Evolutionary conservation across 2,888 invertebrate species (phyloP), one percentile per base, ranked within the genome.

Genomic region (Drosophila peninsularis): DNA sequence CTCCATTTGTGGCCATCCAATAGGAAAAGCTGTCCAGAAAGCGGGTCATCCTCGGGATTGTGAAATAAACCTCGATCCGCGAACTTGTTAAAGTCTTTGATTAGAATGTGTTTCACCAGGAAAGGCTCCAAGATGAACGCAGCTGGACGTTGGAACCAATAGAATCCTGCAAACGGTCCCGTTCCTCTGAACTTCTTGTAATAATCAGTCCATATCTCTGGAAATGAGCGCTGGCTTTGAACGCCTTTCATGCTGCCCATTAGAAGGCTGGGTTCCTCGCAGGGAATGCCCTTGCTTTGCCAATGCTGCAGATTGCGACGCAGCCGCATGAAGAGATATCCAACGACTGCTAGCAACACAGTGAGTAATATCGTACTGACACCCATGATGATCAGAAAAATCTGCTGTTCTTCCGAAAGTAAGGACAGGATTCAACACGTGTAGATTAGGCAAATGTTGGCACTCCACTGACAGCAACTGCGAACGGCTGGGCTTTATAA

Each of bases 1-100:
- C 89, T 92, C 94, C 94, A 94, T 32, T 76, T 87, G 5, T 78
- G 78, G 0, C 93, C 93, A 24, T 91, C 91, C 36, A 92, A 64
- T 5, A 89, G 47, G 52, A 92, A 90, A 2, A 93, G 66, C 61
- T 92, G 90, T 0, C 83, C 92, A 0, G 91, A 74, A 3, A 93
- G 58, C 0, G 93, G 93, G 68, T 93, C 93, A 55, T 90, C 87
- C 7, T 90, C 80, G 11, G 90, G 88, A 52, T 93, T 91, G n/a
- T 75, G 55, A 21, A 73, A 90, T 17, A 91, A 67, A 0, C 92
- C 91, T 3, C 92, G 91, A 75, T 93, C 91, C 1, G 88, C 82
- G 70, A 93, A 93, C 47, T 91, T 88, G 0, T 75, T 58, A 19
- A 92, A 92, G 27, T 92, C 92, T 34, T 86, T 91, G 5, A 91